Percentiles rank a stretch among this genome's conserved stretches.
phyloP scores from a whole-genome alignment of 53 echinoderm and acorn worm species.

The Stichopus horrens region DNA sequence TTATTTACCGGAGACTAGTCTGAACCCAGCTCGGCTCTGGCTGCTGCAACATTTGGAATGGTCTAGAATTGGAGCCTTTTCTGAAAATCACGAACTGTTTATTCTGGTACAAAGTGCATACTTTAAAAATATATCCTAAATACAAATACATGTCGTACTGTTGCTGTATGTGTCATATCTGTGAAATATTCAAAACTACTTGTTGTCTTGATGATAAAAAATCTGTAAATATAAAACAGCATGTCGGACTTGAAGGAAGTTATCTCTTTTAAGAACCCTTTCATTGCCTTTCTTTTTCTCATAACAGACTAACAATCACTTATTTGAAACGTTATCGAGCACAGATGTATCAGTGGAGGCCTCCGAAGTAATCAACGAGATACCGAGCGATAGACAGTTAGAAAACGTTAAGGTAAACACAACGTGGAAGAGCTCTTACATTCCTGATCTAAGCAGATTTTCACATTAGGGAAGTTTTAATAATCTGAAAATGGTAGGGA shows the following conservation, averaged over 20 bases:
- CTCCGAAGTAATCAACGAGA: background rate
- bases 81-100: slow-evolving; percentile 22
- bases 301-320: background rate
- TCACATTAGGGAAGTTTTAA: no score
- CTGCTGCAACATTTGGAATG: slow-evolving; percentile 13
- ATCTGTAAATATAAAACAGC: no score
- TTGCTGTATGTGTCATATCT: no score
- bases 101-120: background rate
- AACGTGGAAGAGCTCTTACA: no score
- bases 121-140: background rate
- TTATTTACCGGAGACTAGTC: background rate
- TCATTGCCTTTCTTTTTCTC: no score
- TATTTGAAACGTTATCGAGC: background rate
- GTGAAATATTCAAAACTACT: no score
- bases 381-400: background rate
- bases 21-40: background rate
- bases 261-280: no score
- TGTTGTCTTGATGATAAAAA: no score
- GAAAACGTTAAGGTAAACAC: background rate
- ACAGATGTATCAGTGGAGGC: background rate
- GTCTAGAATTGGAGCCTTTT: background rate
- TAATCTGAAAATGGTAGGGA: no score
- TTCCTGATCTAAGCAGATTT: no score
- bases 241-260: no score
- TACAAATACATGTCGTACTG: no score